phyloP scores from a whole-genome alignment of 1,140 invertebrate species.

The Delia radicum region DNA sequence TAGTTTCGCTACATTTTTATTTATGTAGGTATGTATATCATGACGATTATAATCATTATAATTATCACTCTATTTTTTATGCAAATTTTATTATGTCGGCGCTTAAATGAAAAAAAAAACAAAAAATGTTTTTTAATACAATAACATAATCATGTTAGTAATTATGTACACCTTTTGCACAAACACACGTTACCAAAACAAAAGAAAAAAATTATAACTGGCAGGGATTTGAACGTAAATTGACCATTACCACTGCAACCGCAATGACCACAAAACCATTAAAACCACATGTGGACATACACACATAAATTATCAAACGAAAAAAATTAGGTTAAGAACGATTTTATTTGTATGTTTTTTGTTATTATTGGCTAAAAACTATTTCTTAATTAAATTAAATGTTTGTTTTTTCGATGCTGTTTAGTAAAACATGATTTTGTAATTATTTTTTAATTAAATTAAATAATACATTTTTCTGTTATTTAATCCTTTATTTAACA shows the following conservation, averaged over 20 bases:
- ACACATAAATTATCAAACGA: neutral
- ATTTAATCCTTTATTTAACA: neutral
- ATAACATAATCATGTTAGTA: neutral
- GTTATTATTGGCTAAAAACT: too few species aligned
- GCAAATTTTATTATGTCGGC: neutral
- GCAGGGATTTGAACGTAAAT: constrained; percentile 1
- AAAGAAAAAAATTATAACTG: neutral
- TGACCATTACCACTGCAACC: constrained; percentile 15
- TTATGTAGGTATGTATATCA: too few species aligned
- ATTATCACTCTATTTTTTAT: neutral
- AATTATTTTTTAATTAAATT: neutral
- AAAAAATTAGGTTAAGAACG: neutral
- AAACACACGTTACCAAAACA: neutral
- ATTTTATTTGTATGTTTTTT: neutral
- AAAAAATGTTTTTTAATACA: neutral
- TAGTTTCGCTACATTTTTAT: too few species aligned
- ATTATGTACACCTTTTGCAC: neutral
- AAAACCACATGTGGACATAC: constrained; percentile 20
- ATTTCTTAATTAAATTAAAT: neutral
- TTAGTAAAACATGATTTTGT: neutral
- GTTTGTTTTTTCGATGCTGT: neutral
- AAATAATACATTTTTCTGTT: neutral
- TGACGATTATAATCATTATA: too few species aligned
- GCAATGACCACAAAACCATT: constrained; percentile 20
- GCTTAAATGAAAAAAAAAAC: too few species aligned